Evolutionary conservation across 2,113 vertebrate species (phyloP).

Genomic region (Microtus montanus): DNA sequence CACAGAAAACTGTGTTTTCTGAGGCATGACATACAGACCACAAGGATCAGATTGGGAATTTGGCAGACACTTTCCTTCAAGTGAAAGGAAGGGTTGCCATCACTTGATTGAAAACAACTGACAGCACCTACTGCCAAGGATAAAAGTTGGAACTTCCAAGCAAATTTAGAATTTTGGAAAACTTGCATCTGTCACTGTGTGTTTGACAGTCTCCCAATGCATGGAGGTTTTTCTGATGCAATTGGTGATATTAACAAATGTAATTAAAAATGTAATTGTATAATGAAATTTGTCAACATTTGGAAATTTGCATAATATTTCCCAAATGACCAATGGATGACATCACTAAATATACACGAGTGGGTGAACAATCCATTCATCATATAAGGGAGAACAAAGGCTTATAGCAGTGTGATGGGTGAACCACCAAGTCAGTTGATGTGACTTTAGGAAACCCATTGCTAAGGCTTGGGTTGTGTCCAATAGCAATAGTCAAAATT

Average conservation of each 20-base stretch:
- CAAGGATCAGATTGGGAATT: slow-evolving; percentile 56
- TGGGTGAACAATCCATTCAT: not conserved
- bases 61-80: slow-evolving; percentile 59
- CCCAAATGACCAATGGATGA: not conserved
- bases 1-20: slow-evolving; percentile 30
- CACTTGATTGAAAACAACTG: slow-evolving; percentile 64
- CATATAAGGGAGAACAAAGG: not conserved
- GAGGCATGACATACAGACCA: slow-evolving; percentile 42
- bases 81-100: slow-evolving; percentile 58
- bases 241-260: slow-evolving; percentile 14
- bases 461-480: slow-evolving; percentile 28
- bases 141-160: slow-evolving; percentile 67
- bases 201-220: slow-evolving; percentile 19
- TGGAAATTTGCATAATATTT: slow-evolving; percentile 37
- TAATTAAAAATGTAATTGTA: not conserved
- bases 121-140: slow-evolving; percentile 62
- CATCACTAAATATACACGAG: not conserved
- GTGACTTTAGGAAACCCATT: slow-evolving; percentile 42
- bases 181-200: slow-evolving; percentile 58
- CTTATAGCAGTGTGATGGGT: not conserved
- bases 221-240: slow-evolving; percentile 37
- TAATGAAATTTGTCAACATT: slow-evolving; percentile 21
- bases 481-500: slow-evolving; percentile 50
- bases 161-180: slow-evolving; percentile 70
- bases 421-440: not conserved